phyloP scores from a whole-genome alignment of 1,140 invertebrate species.

The silkworm (Bombyx mori) region ASM3026992v2 NC_085126.1:6531001-6531500 shows the following conservation, averaged over 20 bases:
- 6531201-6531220: conserved; percentile 96
- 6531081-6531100: too few species aligned
- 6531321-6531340: conserved; percentile 97
- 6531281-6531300: conserved; percentile 98
- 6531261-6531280: conserved; percentile 99
- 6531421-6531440: too few species aligned
- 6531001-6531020: too few species aligned
- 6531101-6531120: too few species aligned
- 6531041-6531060: too few species aligned
- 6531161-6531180: conserved; percentile 84
- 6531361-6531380: conserved; percentile 92
- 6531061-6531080: too few species aligned
- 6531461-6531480: too few species aligned
- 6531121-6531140: too few species aligned
- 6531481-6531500: too few species aligned
- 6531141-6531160: not conserved
- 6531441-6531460: too few species aligned
- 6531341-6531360: conserved; percentile 93
- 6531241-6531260: conserved; percentile 95
- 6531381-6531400: conserved; percentile 96
- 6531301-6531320: conserved; percentile 97
- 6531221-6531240: conserved; percentile 92
- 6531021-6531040: too few species aligned
- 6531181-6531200: conserved; percentile 99
- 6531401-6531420: conserved; percentile 76